Conservation (phyloP, 2,888 invertebrate genomes). For the Sabatieria punctata region DNA sequence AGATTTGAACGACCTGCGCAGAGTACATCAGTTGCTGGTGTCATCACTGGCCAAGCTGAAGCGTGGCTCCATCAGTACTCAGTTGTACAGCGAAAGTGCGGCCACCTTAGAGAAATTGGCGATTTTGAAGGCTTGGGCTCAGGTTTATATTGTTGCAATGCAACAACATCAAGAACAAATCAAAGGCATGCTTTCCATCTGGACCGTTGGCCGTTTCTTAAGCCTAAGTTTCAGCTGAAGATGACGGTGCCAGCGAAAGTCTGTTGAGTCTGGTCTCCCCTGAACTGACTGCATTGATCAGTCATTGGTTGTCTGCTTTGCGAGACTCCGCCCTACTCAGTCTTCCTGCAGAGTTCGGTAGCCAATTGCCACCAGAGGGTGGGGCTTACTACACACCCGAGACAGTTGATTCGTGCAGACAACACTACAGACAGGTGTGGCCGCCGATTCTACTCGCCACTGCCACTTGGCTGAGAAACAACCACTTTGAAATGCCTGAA, state of each 20-base stretch:
- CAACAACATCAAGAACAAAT: conserved; percentile 35
- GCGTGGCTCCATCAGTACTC: conserved; percentile 18
- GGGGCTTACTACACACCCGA: conserved; percentile 95
- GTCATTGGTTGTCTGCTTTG: conserved; percentile 84
- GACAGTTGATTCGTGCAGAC: conserved; percentile 76
- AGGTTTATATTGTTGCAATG: conserved; percentile 92
- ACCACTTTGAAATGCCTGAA: conserved; percentile 42
- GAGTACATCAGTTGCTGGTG: conserved; percentile 79
- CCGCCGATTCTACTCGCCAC: conserved; percentile 84
- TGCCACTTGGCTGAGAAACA: conserved; percentile 59
- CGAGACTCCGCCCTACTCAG: conserved; percentile 67
- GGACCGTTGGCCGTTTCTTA: not conserved
- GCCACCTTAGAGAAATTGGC: conserved; percentile 89
- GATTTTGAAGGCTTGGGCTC: conserved; percentile 96
- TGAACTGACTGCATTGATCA: conserved; percentile 70
- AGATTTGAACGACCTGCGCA: conserved; percentile 78
- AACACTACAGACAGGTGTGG: conserved; percentile 81
- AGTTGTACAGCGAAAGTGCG: conserved; percentile 77
- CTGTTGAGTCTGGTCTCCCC: conserved; percentile 78
- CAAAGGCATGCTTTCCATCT: not conserved
- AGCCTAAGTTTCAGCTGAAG: conserved; percentile 5
- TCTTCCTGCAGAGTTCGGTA: conserved; percentile 54
- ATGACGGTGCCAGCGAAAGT: conserved; percentile 30
- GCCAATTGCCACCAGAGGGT: conserved; percentile 81
- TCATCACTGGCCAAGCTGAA: conserved; percentile 76